Percentiles rank a stretch among this genome's conserved stretches.
These are phyloP conservation scores for Probosciger aterrimus DNA, from an alignment of 2,113 vertebrate species.

Conservation along the genomic window DNA sequence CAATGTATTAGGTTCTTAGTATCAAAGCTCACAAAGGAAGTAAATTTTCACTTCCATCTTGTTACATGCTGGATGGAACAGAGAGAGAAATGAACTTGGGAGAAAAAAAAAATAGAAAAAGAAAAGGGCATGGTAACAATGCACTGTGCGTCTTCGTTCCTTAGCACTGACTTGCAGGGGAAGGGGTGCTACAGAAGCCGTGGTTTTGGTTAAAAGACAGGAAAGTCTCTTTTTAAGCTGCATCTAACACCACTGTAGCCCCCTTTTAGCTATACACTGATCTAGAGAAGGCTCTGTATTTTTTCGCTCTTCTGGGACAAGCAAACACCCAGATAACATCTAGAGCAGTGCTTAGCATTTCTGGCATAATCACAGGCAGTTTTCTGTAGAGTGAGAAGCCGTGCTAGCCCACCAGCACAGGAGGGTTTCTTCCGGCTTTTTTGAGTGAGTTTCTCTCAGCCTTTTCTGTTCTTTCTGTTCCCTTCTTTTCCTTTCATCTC, in stretches of 20 bases:
- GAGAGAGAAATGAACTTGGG: neutral
- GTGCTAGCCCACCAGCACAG: neutral
- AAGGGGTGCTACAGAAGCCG: neutral
- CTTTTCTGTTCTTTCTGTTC: neutral
- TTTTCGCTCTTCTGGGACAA: neutral
- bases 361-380: neutral
- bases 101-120: neutral
- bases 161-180: neutral
- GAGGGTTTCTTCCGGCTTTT: neutral
- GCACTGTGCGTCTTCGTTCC: neutral
- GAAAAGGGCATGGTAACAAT: neutral
- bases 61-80: neutral
- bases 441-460: neutral
- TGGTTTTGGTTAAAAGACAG: neutral
- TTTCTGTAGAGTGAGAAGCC: neutral
- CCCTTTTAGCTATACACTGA: neutral
- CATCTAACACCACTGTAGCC: fast-evolving
- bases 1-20: neutral
- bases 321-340: neutral
- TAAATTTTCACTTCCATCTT: neutral
- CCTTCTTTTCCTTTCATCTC: neutral
- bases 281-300: neutral
- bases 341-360: neutral
- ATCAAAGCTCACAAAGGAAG: neutral
- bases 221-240: neutral